Conservation (phyloP, 2,113 vertebrate genomes). For the Turdus rufiventris region DNA sequence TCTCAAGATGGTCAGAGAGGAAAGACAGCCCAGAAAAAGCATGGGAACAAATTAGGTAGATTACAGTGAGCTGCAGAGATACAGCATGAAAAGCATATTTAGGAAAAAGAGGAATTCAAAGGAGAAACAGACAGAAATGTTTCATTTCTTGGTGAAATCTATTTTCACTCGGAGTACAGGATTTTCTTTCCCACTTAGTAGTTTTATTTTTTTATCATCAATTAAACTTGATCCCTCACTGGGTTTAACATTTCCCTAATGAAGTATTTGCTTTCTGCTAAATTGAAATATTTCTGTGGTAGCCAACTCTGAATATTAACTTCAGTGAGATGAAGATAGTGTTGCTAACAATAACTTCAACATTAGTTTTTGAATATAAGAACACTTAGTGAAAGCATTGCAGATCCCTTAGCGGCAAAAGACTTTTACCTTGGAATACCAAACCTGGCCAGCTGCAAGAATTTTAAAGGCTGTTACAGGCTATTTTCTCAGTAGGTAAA, state of each 20-base stretch:
- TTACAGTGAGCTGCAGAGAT: conserved; percentile 34
- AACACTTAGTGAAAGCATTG: background rate
- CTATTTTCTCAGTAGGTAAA: conserved; percentile 52
- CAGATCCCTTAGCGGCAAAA: background rate
- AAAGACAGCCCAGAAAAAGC: conserved; percentile 28
- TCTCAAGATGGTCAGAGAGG: conserved; percentile 58
- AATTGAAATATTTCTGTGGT: background rate
- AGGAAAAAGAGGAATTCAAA: background rate
- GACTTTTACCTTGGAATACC: conserved; percentile 17
- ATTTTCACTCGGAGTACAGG: background rate
- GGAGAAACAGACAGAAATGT: background rate
- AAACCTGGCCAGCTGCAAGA: conserved; percentile 27
- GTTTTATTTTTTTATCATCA: background rate
- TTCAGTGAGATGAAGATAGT: background rate
- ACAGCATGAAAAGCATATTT: background rate
- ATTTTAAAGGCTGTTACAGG: conserved; percentile 40
- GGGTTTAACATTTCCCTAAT: background rate
- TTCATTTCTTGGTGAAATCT: background rate
- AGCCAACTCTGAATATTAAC: background rate
- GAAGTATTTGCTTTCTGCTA: conserved; percentile 19
- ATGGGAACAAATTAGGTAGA: conserved; percentile 56
- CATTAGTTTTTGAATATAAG: background rate
- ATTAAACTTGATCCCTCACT: background rate
- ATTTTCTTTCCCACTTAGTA: background rate
- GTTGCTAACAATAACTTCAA: background rate